Percentiles rank a stretch among this genome's conserved stretches.
These are phyloP conservation scores for Zoanthus sansibaricus DNA, from an alignment of 92 coral and sea anemone genomes.

Conservation along the genomic window DNA sequence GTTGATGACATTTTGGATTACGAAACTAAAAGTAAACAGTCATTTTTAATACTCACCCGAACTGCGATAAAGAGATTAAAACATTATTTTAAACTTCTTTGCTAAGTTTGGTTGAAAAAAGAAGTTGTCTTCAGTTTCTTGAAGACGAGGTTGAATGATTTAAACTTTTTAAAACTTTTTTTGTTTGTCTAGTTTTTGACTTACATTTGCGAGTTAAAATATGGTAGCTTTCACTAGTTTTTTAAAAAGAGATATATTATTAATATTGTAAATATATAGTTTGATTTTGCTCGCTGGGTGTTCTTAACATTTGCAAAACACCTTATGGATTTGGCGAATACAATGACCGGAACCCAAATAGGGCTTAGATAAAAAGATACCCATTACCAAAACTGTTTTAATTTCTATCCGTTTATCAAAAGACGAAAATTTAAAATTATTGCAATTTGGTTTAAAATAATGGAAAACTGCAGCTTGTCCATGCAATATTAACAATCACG, in stretches of 20 bases:
- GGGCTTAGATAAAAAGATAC: neutral
- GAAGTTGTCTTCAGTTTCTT: neutral
- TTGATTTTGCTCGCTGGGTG: neutral
- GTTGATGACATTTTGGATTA: neutral
- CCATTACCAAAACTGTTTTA: neutral
- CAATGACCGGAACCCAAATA: neutral
- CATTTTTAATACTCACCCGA: neutral
- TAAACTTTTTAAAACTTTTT: neutral
- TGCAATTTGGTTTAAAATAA: neutral
- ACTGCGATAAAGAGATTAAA: neutral
- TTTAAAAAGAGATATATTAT: constrained; percentile 15
- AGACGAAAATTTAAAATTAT: neutral
- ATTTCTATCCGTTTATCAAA: neutral
- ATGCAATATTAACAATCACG: no score
- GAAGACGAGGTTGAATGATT: neutral
- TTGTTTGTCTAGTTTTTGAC: neutral
- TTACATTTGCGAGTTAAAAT: constrained; percentile 5
- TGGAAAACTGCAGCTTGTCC: no score
- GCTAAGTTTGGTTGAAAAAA: neutral
- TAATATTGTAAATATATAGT: constrained; percentile 25
- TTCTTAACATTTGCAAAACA: neutral
- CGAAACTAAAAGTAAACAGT: neutral
- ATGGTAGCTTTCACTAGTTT: constrained; percentile 23
- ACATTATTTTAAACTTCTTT: neutral
- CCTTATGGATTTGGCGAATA: neutral